Base-by-base conservation (phyloP, 2,113 vertebrate species). In the Miniopterus natalensis region DNA sequence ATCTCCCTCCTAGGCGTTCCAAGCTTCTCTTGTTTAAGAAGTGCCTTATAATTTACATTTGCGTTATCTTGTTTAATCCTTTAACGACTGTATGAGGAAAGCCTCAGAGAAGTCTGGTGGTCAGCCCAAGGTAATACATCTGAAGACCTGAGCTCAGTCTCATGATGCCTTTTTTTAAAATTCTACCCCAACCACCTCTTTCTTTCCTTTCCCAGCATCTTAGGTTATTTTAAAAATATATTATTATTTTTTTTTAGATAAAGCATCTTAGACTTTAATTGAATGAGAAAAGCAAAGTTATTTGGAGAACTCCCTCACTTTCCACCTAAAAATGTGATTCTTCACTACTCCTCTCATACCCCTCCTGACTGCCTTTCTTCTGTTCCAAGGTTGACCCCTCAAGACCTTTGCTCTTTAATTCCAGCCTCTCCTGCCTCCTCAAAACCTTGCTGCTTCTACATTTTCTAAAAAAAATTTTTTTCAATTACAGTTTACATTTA, bases 11-110 rank as follows among this genome's bases (percentile, higher is more conserved):
- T 31, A 68, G 57, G 8, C 71, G 66, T 91, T 47, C 36, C 73
- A 71, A 5, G 23, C 45, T 65, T 92, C 83, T 92, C 75, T 89
- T 78, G 51, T 93, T 91, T 42, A 88, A 71, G 53, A 93, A 88
- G 36, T 87, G 45, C 65, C 93, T 79, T 87, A 59, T 89, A 70
- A 95, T 90, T 92, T 90, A 95, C 68, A 49, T 8, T 36, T 61
- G 40, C 53, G 2, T 77, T 71, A 42, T 80, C 59, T 95, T 80
- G 78, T 90, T 90, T 85, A 75, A 84, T 89, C 51, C 40, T 83
- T 51, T 74, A 66, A 88, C 49, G 74, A 27, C 27, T 57, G 25
- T 53, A 8, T 40, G 83, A 94, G n/a, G 63, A 77, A 66, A 68
- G 36, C 9, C 74, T 83, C 29, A 45, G 63, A 59, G 53, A 91